phyloP scores from a whole-genome alignment of 2,113 vertebrate genomes.

The Scolopax mira region DNA sequence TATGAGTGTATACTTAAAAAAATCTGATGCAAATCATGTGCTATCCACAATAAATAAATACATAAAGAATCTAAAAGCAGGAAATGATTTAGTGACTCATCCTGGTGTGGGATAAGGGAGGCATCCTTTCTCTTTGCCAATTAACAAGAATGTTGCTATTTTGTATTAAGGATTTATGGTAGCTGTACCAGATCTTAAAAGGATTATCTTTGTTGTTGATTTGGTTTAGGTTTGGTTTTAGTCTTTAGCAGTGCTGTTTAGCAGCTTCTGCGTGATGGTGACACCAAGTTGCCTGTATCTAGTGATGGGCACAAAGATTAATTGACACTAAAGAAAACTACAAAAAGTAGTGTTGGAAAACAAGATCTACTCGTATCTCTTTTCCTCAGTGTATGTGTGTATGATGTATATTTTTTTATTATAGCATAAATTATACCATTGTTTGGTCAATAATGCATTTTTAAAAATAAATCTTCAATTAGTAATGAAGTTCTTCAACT shows the following conservation, averaged over 20 bases:
- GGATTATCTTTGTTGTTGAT: neutral
- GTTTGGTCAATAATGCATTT: neutral
- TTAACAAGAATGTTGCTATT: neutral
- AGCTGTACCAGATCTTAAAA: neutral
- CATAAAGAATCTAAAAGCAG: neutral
- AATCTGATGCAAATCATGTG: neutral
- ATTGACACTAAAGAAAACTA: neutral
- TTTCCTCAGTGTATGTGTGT: neutral
- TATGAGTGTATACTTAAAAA: neutral
- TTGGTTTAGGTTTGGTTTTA: neutral
- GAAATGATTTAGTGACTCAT: conserved; percentile 21
- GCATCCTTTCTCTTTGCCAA: neutral
- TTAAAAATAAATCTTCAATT: neutral
- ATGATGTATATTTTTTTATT: neutral
- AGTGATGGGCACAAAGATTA: neutral
- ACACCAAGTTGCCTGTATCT: neutral
- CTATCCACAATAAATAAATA: neutral
- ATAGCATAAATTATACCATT: neutral
- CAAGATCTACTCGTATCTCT: neutral
- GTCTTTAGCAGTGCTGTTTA: neutral
- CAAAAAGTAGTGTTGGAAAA: neutral
- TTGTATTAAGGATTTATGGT: neutral
- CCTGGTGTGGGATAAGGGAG: neutral
- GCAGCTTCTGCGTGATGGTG: neutral
- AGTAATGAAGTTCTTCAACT: neutral